Base-by-base conservation (phyloP, 2,797 vertebrate species). In the Botia almorhae region DNA sequence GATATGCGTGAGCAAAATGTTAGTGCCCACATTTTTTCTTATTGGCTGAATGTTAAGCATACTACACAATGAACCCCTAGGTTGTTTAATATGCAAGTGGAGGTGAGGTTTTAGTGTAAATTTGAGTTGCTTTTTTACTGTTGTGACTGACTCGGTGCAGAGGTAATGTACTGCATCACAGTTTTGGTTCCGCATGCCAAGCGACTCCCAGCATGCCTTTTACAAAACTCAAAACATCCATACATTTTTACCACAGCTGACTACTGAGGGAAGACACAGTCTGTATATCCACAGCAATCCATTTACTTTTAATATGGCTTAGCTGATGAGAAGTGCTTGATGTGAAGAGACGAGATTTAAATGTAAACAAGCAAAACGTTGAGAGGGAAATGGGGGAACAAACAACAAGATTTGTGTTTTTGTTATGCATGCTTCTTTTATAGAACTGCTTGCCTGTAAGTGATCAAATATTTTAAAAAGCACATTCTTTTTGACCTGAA, bases 151-250 rank as follows among this genome's bases (percentile, higher is more conserved):
- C 36, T 90, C 86, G 81, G 88, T 93, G 90, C 92, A 93, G 93
- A 93, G 85, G 92, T 94, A 93, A 94, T 94, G 93, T 94, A 91
- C 93, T 94, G 94, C 89, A 91, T 81, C 89, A 88, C 85, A 74
- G 65, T 80, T 83, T 58, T 63, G 69, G 73, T 78, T 89, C 75
- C 84, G 81, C 39, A 88, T 90, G 93, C 92, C 79, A 87, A 85
- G 82, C 89, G 80, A 68, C 82, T 88, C 83, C 81, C 86, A 90
- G 93, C 91, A 92, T 85, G 90, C 90, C 89, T 94, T 93, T 89
- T 89, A 91, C 91, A 93, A 76, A 87, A 76, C 85, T 87, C 79
- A 75, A 70, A 88, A 80, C 86, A 88, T 85, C 85, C 80, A 86
- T 81, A 82, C 89, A 83, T n/a, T 87, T 85, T 83, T 82, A 86